These are phyloP conservation scores for Semicossyphus pulcher DNA, from an alignment of 2,113 vertebrate species.

Conservation along the genomic window DNA sequence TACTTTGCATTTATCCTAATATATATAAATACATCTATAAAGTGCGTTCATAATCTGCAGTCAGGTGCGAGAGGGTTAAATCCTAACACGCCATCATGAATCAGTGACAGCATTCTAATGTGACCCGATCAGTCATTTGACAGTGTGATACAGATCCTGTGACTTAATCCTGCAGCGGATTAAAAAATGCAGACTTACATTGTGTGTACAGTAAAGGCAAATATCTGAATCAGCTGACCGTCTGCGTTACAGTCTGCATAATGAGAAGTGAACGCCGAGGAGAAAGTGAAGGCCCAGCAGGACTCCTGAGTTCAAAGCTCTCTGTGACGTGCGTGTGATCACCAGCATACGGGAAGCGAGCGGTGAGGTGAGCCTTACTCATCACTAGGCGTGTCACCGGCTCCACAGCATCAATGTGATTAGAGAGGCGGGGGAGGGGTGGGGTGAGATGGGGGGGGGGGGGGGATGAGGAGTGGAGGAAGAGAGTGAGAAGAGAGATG, in stretches of 20 bases:
- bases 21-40: too few species aligned
- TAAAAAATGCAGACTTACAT: constrained; percentile 10
- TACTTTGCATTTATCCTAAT: neutral
- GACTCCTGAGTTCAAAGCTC: constrained; percentile 30
- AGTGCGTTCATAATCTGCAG: neutral
- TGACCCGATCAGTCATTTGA: neutral
- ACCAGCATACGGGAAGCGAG: constrained; percentile 56
- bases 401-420: constrained; percentile 69
- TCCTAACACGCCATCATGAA: neutral
- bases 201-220: constrained; percentile 6
- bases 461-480: neutral
- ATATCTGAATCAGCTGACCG: neutral
- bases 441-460: neutral
- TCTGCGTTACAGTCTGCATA: constrained; percentile 7
- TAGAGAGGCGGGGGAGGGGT: constrained; percentile 26
- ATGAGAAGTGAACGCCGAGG: neutral
- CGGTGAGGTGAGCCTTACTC: constrained; percentile 71
- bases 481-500: constrained; percentile 60
- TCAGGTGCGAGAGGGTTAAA: neutral
- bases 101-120: neutral
- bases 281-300: constrained; percentile 8
- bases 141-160: neutral
- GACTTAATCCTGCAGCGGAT: constrained; percentile 20
- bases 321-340: constrained; percentile 54
- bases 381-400: constrained; percentile 73